Evolutionary conservation across 2,113 vertebrate genomes (phyloP).

Genomic region (Pygoscelis adeliae): DNA sequence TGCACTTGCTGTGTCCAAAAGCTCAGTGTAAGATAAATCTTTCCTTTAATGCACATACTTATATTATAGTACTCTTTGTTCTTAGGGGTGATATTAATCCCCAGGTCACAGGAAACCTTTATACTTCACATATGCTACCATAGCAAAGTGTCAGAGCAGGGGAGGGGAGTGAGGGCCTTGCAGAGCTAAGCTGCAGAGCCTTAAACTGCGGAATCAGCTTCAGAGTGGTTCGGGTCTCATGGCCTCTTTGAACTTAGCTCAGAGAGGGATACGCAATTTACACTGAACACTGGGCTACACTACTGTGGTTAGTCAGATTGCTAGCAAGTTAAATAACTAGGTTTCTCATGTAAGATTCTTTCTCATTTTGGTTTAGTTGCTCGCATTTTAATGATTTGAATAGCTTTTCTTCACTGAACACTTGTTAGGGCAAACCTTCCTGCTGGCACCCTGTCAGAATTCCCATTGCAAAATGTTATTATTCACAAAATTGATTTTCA

Average conservation of each 20-base stretch:
- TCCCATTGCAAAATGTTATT: conserved; percentile 10
- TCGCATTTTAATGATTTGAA: neutral
- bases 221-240: neutral
- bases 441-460: neutral
- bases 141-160: neutral
- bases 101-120: neutral
- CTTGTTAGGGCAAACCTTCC: neutral
- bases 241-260: neutral
- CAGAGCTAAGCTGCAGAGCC: neutral
- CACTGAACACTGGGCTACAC: neutral
- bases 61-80: neutral
- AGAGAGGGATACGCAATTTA: neutral
- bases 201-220: neutral
- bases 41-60: neutral
- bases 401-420: neutral
- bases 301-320: neutral
- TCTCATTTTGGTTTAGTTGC: neutral
- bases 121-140: neutral
- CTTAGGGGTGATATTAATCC: neutral
- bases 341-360: neutral
- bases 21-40: neutral
- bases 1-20: neutral
- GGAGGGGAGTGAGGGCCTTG: neutral
- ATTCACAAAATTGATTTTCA: conserved; percentile 19
- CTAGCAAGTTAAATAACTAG: conserved; percentile 4